These are phyloP conservation scores for Tragelaphus scriptus DNA, from an alignment of 2,113 vertebrate species.

Conservation along the genomic window DNA sequence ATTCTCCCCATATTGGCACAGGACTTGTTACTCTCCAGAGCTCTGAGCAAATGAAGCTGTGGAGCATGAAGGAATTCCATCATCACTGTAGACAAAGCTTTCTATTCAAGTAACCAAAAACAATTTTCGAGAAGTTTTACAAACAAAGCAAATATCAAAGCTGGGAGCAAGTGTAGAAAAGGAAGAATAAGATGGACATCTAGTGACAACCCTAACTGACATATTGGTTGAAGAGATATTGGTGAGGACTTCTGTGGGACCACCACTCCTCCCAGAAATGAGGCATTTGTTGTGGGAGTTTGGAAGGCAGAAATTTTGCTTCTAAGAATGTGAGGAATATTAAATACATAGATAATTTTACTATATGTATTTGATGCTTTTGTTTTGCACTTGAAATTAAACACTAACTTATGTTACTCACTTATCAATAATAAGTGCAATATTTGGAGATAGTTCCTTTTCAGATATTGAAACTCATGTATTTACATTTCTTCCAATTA, in stretches of 20 bases:
- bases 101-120: neutral
- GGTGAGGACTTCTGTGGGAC: neutral
- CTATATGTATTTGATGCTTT: neutral
- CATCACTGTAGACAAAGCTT: rapidly evolving
- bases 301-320: neutral
- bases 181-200: neutral
- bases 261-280: rapidly evolving
- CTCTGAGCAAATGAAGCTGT: neutral
- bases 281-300: neutral
- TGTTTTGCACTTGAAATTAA: neutral
- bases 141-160: neutral
- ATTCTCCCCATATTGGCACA: rapidly evolving
- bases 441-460: neutral
- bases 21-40: neutral
- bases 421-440: neutral
- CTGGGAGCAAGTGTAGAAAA: neutral
- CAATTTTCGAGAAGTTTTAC: neutral
- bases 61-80: no score
- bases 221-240: neutral
- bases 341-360: rapidly evolving
- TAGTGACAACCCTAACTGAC: no score
- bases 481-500: neutral
- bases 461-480: neutral
- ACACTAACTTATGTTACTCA: neutral
- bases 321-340: neutral